Evolutionary conservation across 2,888 invertebrate genomes (phyloP), one percentile per base, ranked within the genome.

Genomic region (Caenorhabditis zanzibari): DNA sequence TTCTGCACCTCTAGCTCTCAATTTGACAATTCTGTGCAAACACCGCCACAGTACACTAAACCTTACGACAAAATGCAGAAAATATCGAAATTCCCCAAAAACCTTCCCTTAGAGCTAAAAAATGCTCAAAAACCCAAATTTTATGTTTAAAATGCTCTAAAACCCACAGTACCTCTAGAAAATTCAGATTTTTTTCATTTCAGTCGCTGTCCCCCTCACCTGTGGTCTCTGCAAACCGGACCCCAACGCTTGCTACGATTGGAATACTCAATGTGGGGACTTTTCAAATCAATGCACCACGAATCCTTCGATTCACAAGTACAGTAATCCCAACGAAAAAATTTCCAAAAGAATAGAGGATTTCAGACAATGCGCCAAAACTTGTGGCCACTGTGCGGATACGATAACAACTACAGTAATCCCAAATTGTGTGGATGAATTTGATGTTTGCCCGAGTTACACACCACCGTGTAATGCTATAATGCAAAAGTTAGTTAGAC

Each of bases 21-120:
- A 32, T 32, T 32, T 7, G 38, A 12, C 54, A 22, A 54, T 54
- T 54, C 14, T 54, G 54, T 54, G 54, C 54, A 54, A 24, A 54
- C 54, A 54, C 54, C 54, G 26, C 47, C n/a, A 5, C 47, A 19
- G 19, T 12, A 54, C 54, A 54, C 26, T 14, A 26, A 10, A 47
- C 10, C 47, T 19, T 24, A 54, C 54, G 54, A 54, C 54, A 54
- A 54, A 54, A 54, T 32, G 5, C 32, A 32, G 7, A 32, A 32
- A 32, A 32, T 32, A 6, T 32, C 32, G 32, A 32, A 7, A 32
- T 6, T 32, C 7, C 7, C 7, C 32, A 32, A 7, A 32, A 32
- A 32, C 32, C 4, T 7, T 32, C 7, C 32, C 32, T 7, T 32
- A 7, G 32, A 7, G 32, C 7, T 4, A 7, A 32, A 32, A 32